Base-by-base conservation (phyloP, 2,113 vertebrate genomes). In the Ramphastos sulfuratus region DNA sequence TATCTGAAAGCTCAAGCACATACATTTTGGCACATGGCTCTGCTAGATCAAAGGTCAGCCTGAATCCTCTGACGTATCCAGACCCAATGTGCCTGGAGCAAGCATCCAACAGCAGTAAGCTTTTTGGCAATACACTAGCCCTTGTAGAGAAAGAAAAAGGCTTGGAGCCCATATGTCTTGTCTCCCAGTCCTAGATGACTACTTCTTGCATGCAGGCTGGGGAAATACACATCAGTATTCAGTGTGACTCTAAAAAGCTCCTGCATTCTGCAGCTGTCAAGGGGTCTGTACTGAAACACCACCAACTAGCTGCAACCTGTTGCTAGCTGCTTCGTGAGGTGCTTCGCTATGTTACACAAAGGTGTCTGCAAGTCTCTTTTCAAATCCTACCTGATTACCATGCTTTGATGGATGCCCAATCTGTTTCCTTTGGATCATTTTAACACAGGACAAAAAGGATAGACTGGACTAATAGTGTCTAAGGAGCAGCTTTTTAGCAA, bases 11-110 rank as follows among this genome's bases (percentile, higher is more conserved):
- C 46, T 74, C 31, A 31, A 67, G 56, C 14, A 27, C 39, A n/a
- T 24, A 11, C 66, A 64, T 48, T 80, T 56, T 89, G 89, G 71
- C 74, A 91, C 39, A 64, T 15, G 70, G 50, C 52, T 84, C 60
- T 50, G 66, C 24, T 80, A 60, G 78, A 66, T 79, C 89, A 92
- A 72, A 91, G 59, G 56, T 82, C 84, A 87, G 42, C 56, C 65
- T 85, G 56, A 80, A 79, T 91, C 94, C 95, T 95, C 46, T 77
- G 69, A 75, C 48, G 54, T 48, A 76, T 4, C 56, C 60, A 82
- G 78, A 55, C 64, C 56, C 28, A 8, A 60, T 31, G 64, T 46
- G 39, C 63, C 72, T 61, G 58, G 35, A 54, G 75, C 87, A 21
- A 85, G 82, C 85, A 87, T 79, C 87, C 28, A 76, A 56, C 52